Base-by-base conservation (phyloP, 1,140 invertebrate species). In the Charaxes varanes region DNA sequence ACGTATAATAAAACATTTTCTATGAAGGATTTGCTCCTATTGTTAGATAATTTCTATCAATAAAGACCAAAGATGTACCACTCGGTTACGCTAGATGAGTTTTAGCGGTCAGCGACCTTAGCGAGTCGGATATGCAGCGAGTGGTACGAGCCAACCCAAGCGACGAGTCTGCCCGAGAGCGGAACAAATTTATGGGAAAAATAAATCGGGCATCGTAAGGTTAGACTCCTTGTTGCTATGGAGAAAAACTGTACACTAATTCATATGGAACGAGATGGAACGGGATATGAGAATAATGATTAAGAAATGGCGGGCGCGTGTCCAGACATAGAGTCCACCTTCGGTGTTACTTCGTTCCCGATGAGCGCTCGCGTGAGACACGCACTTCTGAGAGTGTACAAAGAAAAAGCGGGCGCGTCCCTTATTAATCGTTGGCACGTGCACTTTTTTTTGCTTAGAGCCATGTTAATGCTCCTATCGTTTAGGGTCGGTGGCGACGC, bases 351-450 rank as follows among this genome's bases (percentile, higher is more conserved):
- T 57, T 35, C 40, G 76, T 80, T 80, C 65, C 48, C 41, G 41
- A 43, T 69, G 78, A 70, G 62, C 67, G 62, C 61, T 66, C 73
- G 70, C 55, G 71, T 56, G 66, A 40, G 63, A 71, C 71, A 46
- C n/a, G n/a, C n/a, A 21, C 18, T 42, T 53, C 40, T 41, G 41
- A 67, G 56, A 61, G 60, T 44, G 53, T 53, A 59, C 60, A 57
- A 54, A 57, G 10, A 30, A 35, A 53, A 46, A 37, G 41, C 18
- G 44, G 40, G 27, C 49, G 52, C 53, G 59, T 21, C 61, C 60
- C 63, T 60, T 54, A 61, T 34, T 77, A 79, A 82, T 72, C 69
- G 63, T 31, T 60, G 76, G 73, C 78, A 72, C 78, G 78, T 72
- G 78, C 62, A 65, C 41, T 49, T 60, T 70, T 79, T 23, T 70